A percentile compares a stretch with the other conserved stretches of the same genome.
Conservation (phyloP, 2,888 invertebrate species). For the Taenaris catops region DNA sequence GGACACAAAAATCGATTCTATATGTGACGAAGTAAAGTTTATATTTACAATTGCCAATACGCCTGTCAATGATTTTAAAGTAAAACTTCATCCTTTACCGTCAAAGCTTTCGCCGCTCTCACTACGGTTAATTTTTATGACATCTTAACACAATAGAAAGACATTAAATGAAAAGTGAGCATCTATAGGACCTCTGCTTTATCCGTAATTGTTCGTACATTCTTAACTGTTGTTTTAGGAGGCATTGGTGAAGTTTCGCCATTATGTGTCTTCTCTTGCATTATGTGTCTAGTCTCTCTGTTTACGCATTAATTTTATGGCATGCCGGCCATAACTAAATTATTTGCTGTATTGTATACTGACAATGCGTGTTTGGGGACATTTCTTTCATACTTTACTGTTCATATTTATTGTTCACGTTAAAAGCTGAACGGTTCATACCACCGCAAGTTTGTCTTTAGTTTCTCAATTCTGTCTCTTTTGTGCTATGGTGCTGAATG, state of each 20-base stretch:
- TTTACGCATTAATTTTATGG: slow-evolving; percentile 34
- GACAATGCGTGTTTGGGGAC: slow-evolving; percentile 48
- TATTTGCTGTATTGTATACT: slow-evolving; percentile 36
- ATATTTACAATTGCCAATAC: slow-evolving; percentile 6
- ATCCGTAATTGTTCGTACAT: slow-evolving; percentile 40
- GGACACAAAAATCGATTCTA: slow-evolving; percentile 27
- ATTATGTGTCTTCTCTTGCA: slow-evolving; percentile 38
- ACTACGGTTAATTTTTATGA: slow-evolving; percentile 73
- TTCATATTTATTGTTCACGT: slow-evolving; percentile 28
- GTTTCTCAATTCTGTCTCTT: too few relatives aligned
- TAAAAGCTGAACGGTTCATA: slow-evolving; percentile 27
- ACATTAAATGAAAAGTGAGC: slow-evolving; percentile 60
- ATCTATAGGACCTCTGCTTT: slow-evolving; percentile 51
- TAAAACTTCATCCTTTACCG: slow-evolving; percentile 52
- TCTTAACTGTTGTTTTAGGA: slow-evolving; percentile 43
- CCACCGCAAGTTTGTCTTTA: slow-evolving; percentile 24
- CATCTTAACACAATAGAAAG: slow-evolving; percentile 52
- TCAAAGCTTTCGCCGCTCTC: slow-evolving; percentile 69
- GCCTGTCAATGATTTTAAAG: slow-evolving; percentile 1
- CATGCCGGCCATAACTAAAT: slow-evolving; percentile 36
- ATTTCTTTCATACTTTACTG: slow-evolving; percentile 37
- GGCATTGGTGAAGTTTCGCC: slow-evolving; percentile 33
- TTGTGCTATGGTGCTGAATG: too few relatives aligned
- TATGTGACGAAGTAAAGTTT: slow-evolving; percentile 15
- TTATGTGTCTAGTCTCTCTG: too few relatives aligned